These are phyloP conservation scores for Cosmia pyralina DNA, from an alignment of 2,888 invertebrate species.

Conservation along the genomic window DNA sequence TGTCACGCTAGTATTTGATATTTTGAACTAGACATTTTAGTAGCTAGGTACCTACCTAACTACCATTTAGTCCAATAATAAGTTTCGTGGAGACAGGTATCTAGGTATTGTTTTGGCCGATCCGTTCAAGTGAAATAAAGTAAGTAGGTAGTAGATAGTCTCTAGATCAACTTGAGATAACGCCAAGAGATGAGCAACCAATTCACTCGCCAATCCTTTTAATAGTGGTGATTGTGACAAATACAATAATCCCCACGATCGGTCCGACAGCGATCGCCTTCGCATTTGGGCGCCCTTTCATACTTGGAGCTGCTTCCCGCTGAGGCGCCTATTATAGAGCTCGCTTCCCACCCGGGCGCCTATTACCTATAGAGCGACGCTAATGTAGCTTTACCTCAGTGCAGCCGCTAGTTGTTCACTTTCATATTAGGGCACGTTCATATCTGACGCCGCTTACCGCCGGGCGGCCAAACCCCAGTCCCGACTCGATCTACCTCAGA, in stretches of 20 bases:
- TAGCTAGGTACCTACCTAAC: neutral
- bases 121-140: neutral
- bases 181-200: neutral
- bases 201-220: neutral
- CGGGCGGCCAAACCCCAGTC: no score
- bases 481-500: neutral
- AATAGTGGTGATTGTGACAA: neutral
- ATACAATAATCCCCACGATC: neutral
- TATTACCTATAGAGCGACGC: neutral
- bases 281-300: neutral
- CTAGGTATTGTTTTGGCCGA: neutral
- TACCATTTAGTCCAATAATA: neutral
- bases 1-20: no score
- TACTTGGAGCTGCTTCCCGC: neutral
- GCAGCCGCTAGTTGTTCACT: neutral
- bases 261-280: neutral
- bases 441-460: neutral
- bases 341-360: neutral
- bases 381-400: neutral
- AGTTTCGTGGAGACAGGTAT: no score
- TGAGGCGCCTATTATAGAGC: no score
- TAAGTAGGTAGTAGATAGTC: neutral
- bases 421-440: neutral
- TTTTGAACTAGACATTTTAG: neutral
- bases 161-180: neutral